A percentile compares a stretch with the other conserved stretches of the same genome.
Evolutionary conservation across 2,113 vertebrate species (phyloP).

Genomic region (Callocephalon fimbriatum): DNA sequence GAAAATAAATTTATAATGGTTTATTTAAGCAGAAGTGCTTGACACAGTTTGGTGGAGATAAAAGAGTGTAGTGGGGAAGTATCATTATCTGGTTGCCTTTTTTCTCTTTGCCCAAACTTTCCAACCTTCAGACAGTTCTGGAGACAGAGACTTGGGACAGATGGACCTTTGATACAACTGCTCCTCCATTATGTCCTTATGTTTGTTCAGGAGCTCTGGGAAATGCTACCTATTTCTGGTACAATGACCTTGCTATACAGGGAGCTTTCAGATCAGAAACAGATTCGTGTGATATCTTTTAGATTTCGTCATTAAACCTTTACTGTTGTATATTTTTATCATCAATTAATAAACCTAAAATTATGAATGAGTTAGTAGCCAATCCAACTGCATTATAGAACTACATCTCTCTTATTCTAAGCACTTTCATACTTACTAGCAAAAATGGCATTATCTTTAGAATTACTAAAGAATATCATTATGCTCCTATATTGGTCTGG

Average conservation of each 20-base stretch:
- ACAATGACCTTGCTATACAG: background rate
- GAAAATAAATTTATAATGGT: background rate
- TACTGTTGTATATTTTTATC: background rate
- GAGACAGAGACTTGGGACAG: background rate
- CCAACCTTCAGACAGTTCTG: background rate
- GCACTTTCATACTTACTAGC: background rate
- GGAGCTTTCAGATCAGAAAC: background rate
- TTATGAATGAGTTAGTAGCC: background rate
- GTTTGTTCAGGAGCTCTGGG: background rate
- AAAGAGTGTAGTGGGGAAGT: background rate
- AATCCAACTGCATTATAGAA: background rate
- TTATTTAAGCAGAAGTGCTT: background rate
- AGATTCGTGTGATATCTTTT: background rate
- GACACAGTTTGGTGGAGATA: background rate
- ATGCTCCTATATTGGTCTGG: background rate
- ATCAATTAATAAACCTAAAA: background rate
- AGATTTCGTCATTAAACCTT: background rate
- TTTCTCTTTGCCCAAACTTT: background rate
- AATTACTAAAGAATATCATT: background rate
- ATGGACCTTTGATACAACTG: background rate
- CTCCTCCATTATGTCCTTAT: background rate
- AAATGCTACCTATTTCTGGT: background rate
- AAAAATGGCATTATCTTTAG: background rate
- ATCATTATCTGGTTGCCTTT: background rate
- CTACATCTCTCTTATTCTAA: background rate